Evolutionary conservation across 2,888 invertebrate species (phyloP), one percentile per base, ranked within the genome.

Genomic region (Drosophila infuscata): DNA sequence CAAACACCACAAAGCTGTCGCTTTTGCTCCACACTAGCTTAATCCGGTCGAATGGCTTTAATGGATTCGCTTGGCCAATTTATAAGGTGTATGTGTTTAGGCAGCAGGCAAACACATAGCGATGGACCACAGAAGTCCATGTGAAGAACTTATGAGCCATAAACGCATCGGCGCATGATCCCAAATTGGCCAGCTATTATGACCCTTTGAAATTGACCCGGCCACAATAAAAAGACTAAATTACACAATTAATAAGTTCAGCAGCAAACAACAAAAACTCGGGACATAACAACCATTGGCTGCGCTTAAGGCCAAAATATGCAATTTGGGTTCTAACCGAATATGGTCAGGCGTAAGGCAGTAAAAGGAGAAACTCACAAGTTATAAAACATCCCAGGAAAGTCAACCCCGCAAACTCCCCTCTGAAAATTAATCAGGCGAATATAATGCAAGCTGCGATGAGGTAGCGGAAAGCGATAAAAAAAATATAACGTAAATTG

Each of bases 181-280:
- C 51, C 35, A 59, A 83, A 89, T 71, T 83, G 65, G 56, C 67
- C 62, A 58, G 76, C 62, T 65, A 72, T 75, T 83, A 76, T 72
- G 51, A 70, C 30, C 64, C 70, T 82, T 80, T 68, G 71, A 81
- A 74, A 75, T 74, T 73, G 81, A 69, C 65, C 58, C 53, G 71
- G 68, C 67, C 64, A 76, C 70, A 74, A 81, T 69, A 52, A 12
- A n/a, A 53, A 81, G 87, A 72, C 82, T 70, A 89, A 85, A 85
- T 85, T 83, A 87, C 84, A 79, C 84, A 85, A 85, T 85, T 89
- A 85, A 89, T 89, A 85, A 76, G 84, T 76, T 76, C 41, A 59
- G 56, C 41, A 51, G 41, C 58, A 68, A 68, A 60, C 59, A 67
- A 46, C 30, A 63, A 46, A 61, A 41, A 58, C 67, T 54, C 68